Evolutionary conservation across 2,113 vertebrate species (phyloP).

Genomic region (Rhinoptilus africanus): DNA sequence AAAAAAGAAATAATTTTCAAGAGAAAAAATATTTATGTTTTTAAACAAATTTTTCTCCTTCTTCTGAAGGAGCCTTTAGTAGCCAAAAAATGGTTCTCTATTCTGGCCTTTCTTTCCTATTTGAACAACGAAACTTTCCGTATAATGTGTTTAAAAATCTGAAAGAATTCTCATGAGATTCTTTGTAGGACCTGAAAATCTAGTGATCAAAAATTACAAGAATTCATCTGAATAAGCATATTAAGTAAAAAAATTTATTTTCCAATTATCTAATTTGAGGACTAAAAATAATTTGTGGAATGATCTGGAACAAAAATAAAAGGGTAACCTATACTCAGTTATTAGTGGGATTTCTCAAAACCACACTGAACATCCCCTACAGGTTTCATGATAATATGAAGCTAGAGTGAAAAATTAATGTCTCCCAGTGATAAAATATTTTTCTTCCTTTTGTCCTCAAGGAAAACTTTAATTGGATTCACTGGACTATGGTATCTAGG

Average conservation of each 20-base stretch:
- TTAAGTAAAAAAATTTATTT: neutral
- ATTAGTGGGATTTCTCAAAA: neutral
- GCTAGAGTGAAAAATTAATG: neutral
- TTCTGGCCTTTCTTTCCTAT: neutral
- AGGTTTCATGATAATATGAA: neutral
- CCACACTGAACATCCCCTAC: neutral
- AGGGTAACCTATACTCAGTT: neutral
- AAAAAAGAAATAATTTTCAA: neutral
- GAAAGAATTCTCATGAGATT: neutral
- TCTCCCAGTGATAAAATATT: neutral
- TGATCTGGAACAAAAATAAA: neutral
- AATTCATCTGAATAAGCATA: neutral
- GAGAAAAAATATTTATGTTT: neutral
- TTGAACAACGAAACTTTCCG: neutral
- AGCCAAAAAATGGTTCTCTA: neutral
- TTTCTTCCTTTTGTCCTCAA: neutral
- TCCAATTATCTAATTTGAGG: neutral
- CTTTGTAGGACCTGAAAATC: neutral
- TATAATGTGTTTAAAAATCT: neutral
- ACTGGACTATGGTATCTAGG: neutral
- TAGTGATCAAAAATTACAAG: neutral
- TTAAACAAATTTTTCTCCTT: neutral
- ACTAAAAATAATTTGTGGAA: neutral
- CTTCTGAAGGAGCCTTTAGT: neutral
- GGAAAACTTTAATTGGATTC: neutral